These are phyloP conservation scores for Gnathonemus echidnorhynchus DNA, from an alignment of 2,113 vertebrate genomes.

Conservation along the genomic window DNA sequence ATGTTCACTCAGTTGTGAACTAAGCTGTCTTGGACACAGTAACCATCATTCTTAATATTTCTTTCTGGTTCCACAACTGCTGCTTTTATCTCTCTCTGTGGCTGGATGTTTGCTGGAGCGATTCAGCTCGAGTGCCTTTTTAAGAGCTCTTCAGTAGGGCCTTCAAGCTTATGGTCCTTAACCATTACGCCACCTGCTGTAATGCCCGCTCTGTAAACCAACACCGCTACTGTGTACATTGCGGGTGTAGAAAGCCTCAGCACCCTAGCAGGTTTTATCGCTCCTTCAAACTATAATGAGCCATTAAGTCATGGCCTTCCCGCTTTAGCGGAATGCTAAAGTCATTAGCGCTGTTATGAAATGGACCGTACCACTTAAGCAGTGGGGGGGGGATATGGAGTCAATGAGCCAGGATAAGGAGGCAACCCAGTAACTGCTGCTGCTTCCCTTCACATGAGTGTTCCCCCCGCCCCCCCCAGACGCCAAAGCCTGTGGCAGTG, in stretches of 20 bases:
- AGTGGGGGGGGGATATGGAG: neutral
- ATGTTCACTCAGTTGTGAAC: neutral
- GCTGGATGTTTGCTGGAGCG: neutral
- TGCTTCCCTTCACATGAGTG: neutral
- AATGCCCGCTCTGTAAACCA: neutral
- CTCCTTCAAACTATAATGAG: neutral
- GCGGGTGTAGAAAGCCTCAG: neutral
- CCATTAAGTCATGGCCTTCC: neutral
- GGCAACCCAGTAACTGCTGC: neutral
- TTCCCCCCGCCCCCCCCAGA: conserved; percentile 38
- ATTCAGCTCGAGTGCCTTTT: neutral
- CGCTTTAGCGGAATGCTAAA: neutral
- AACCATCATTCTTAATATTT: neutral
- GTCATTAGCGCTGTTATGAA: neutral
- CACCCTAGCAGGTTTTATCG: neutral
- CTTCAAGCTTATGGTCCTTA: neutral
- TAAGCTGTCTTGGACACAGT: neutral
- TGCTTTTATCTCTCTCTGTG: neutral
- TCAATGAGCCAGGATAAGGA: neutral
- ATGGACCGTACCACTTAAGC: neutral
- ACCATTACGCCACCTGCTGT: neutral
- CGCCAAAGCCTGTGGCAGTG: conserved; percentile 66
- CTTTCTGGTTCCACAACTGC: neutral
- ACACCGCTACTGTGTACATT: neutral
- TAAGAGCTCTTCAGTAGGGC: neutral